phyloP scores from a whole-genome alignment of 2,888 invertebrate genomes.

The Pocota personata region DNA sequence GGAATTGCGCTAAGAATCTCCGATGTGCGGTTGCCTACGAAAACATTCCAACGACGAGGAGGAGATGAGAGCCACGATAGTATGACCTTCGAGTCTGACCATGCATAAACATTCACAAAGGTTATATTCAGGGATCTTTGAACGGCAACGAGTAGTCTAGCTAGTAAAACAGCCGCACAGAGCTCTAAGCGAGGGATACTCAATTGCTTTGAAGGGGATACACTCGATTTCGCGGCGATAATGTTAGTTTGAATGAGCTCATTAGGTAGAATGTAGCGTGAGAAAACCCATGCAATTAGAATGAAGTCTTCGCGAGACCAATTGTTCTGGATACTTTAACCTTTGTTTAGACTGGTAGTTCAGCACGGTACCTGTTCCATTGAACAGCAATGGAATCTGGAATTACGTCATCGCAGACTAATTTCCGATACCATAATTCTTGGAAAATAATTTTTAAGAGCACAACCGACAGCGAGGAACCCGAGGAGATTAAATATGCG shows the following conservation, averaged over 20 bases:
- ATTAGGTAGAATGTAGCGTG: constrained; percentile 10
- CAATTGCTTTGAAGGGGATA: constrained; percentile 12
- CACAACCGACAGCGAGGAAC: constrained; percentile 1
- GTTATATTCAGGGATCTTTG: neutral
- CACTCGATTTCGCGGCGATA: constrained; percentile 28
- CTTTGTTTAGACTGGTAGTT: no score
- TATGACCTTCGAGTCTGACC: constrained; percentile 77
- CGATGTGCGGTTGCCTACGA: constrained; percentile 56
- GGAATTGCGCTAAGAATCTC: constrained; percentile 43
- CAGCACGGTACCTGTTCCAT: constrained; percentile 47
- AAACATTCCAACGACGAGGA: constrained; percentile 39
- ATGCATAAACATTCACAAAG: neutral
- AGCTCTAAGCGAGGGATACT: constrained; percentile 18
- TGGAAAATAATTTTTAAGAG: constrained; percentile 22
- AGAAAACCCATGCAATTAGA: constrained; percentile 33
- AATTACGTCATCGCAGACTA: neutral
- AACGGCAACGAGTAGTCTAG: no score
- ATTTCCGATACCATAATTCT: constrained; percentile 12
- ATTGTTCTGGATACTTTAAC: neutral
- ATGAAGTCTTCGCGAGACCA: neutral
- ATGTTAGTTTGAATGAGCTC: constrained; percentile 18
- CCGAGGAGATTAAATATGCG: constrained; percentile 15
- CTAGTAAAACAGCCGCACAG: no score
- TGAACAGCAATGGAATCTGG: constrained; percentile 30
- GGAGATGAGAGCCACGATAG: constrained; percentile 75